Conservation (phyloP, 2,113 vertebrate genomes). For the Gymnarchus niloticus region DNA sequence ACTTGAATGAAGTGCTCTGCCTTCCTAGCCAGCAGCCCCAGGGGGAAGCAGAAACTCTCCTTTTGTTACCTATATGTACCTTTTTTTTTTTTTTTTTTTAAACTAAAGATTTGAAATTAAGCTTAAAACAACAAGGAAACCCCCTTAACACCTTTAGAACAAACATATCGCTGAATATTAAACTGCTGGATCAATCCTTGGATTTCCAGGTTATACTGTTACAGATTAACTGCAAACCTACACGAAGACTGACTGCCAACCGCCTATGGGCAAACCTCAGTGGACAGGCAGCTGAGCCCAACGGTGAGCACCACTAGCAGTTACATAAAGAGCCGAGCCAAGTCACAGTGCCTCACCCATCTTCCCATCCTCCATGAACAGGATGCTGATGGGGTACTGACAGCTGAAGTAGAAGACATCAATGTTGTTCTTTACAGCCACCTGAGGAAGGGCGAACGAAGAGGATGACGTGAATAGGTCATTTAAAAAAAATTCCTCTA, state of each 20-base stretch:
- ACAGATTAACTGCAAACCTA: background rate
- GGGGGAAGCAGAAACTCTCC: too few relatives aligned
- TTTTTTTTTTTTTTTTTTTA: too few relatives aligned
- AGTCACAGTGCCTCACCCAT: slow-evolving; percentile 84
- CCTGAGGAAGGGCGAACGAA: slow-evolving; percentile 71
- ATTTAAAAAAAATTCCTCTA: too few relatives aligned
- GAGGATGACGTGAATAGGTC: too few relatives aligned
- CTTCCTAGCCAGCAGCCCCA: too few relatives aligned
- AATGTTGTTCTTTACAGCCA: slow-evolving; percentile 97
- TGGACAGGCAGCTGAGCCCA: background rate
- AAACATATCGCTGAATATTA: background rate
- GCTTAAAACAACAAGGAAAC: background rate
- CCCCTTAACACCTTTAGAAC: background rate
- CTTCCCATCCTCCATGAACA: slow-evolving; percentile 93
- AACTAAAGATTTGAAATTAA: too few relatives aligned
- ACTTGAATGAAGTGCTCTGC: too few relatives aligned
- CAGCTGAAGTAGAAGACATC: slow-evolving; percentile 99
- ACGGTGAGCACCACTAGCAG: background rate
- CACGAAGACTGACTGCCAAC: background rate
- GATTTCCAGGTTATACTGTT: background rate
- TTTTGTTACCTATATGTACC: too few relatives aligned
- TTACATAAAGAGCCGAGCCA: background rate
- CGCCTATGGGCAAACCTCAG: background rate
- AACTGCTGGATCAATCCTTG: background rate
- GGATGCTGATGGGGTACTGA: slow-evolving; percentile 88